Evolutionary conservation across 2,113 vertebrate genomes (phyloP).

Genomic region (Carassius carassius): DNA sequence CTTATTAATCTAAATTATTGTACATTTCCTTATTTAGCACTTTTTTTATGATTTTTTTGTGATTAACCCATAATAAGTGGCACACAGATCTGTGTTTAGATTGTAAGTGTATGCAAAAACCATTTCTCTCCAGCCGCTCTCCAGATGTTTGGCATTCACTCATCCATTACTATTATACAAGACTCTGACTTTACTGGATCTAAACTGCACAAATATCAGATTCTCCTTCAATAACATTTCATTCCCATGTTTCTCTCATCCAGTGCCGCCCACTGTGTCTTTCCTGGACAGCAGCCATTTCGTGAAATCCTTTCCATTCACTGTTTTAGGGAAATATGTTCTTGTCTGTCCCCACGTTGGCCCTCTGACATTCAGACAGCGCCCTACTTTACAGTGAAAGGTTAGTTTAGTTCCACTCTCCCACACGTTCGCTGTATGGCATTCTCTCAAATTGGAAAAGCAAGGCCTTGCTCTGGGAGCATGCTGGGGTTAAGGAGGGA

Average conservation of each 20-base stretch:
- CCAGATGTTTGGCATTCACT: conserved; percentile 30
- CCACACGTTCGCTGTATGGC: conserved; percentile 21
- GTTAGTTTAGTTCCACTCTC: conserved; percentile 26
- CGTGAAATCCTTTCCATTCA: conserved; percentile 23
- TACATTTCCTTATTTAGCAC: neutral
- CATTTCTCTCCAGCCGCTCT: neutral
- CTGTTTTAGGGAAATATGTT: conserved; percentile 36
- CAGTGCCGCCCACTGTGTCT: conserved; percentile 7
- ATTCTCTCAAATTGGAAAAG: conserved; percentile 33
- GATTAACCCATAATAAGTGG: neutral
- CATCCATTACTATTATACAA: conserved; percentile 12
- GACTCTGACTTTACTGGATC: conserved; percentile 10
- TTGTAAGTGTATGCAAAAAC: neutral
- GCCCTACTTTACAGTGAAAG: conserved; percentile 29
- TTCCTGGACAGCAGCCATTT: neutral
- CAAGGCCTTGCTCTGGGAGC: conserved; percentile 30
- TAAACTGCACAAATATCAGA: conserved; percentile 29
- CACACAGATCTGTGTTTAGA: neutral
- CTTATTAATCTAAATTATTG: neutral
- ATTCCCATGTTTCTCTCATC: conserved; percentile 33
- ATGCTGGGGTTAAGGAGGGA: conserved; percentile 41
- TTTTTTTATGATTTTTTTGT: neutral
- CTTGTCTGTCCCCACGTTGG: conserved; percentile 24
- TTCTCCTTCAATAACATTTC: neutral
- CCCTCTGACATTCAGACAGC: conserved; percentile 47